phyloP scores from a whole-genome alignment of 92 coral and sea anemone species.

The Porites lobata region DNA sequence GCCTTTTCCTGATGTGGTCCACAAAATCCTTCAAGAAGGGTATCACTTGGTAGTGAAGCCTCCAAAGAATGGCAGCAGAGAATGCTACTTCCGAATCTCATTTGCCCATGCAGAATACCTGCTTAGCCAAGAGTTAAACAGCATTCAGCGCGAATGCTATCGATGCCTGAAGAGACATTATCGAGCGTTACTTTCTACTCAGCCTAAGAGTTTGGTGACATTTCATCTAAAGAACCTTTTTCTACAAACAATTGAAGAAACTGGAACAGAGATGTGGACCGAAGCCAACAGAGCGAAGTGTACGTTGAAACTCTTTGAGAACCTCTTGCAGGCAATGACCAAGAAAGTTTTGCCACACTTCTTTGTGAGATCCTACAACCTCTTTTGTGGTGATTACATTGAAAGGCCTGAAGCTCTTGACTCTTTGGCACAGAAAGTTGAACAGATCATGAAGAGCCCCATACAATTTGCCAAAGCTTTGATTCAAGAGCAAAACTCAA shows the following conservation, averaged over 20 bases:
- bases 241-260: conserved; percentile 71
- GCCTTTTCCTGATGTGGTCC: conserved; percentile 66
- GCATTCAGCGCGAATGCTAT: conserved; percentile 78
- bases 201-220: conserved; percentile 59
- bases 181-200: conserved; percentile 40
- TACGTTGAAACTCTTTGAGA: conserved; percentile 71
- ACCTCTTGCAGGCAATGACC: conserved; percentile 58
- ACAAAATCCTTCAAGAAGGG: conserved; percentile 58
- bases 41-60: conserved; percentile 80
- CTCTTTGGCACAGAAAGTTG: conserved; percentile 58
- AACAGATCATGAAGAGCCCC: conserved; percentile 66
- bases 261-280: conserved; percentile 68
- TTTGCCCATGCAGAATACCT: conserved; percentile 85
- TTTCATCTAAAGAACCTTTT: conserved; percentile 77
- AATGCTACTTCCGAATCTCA: conserved; percentile 79
- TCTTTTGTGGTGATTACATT: conserved; percentile 58
- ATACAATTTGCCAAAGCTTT: conserved; percentile 38
- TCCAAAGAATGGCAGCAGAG: conserved; percentile 53
- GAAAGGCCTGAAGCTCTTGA: conserved; percentile 60
- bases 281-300: conserved; percentile 60
- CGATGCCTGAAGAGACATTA: conserved; percentile 76
- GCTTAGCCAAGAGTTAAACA: conserved; percentile 67
- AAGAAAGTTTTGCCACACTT: conserved; percentile 67
- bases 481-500: not conserved
- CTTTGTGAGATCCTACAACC: conserved; percentile 74